Evolutionary conservation across 2,797 vertebrate species (phyloP), one percentile per base, ranked within the genome.

Genomic region (Philypnodon macrostomus): DNA sequence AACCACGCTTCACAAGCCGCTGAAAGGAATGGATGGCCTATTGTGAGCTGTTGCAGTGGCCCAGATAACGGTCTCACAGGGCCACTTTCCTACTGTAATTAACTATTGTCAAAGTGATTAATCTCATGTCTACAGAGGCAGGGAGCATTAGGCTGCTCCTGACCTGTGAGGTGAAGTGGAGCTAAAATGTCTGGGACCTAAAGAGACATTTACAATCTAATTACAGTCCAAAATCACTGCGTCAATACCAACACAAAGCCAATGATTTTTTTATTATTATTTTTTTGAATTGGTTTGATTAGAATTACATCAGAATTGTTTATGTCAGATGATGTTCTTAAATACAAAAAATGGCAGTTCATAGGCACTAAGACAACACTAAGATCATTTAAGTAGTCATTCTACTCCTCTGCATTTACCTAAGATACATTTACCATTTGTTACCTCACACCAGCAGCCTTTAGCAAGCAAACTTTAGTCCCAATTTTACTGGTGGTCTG

Each of bases 61-160:
- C 77, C 70, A 80, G 81, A 85, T 83, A 75, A 75, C 64, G 24
- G 58, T 54, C 61, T 70, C 64, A 68, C 41, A 45, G 60, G 63
- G 67, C 80, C 66, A 67, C 57, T 32, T 49, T 73, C 66, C 45
- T 29, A 30, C 59, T 66, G 63, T 83, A 88, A 87, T 87, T 87
- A 86, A 80, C 58, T 58, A 36, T 36, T 75, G 79, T 79, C 73
- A 77, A 42, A 62, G 61, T 72, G 74, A 90, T 87, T 85, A 83
- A 87, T 85, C 79, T 68, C 71, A 66, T 33, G 52, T 67, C 59
- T 39, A 27, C 23, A 71, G 60, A 75, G 69, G 70, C 70, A 64
- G 65, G 48, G 70, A 35, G 34, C 51, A 56, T 46, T 46, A 51
- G 36, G 49, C 48, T 48, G 41, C 21, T 30, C 32, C 39, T 2